A percentile compares a stretch with the other conserved stretches of the same genome.
Conservation (phyloP, 2,797 vertebrate genomes). For the Acipenser ruthenus region DNA sequence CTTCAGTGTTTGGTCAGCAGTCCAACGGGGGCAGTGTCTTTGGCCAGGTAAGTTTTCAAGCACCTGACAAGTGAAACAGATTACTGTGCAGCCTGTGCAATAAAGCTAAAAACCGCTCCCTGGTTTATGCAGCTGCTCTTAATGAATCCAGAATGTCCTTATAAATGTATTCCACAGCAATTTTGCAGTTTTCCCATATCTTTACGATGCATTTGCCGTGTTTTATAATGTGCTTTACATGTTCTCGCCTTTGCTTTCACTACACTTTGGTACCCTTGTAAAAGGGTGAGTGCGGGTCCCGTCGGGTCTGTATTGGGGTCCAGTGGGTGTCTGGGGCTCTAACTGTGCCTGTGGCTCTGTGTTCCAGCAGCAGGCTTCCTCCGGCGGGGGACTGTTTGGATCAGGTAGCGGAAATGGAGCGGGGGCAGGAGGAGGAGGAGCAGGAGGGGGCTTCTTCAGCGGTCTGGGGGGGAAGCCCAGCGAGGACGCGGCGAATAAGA, state of each 20-base stretch:
- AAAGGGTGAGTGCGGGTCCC: constrained; percentile 1
- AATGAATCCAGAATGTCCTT: too few species aligned
- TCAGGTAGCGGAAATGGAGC: constrained; percentile 40
- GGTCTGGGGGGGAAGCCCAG: constrained; percentile 93
- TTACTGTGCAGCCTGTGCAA: too few species aligned
- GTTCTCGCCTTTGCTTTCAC: neutral
- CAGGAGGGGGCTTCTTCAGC: constrained; percentile 79
- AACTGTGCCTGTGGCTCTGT: neutral
- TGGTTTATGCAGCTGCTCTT: too few species aligned
- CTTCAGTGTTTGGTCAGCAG: constrained; percentile 79
- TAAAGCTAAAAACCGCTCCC: neutral
- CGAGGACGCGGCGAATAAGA: constrained; percentile 90
- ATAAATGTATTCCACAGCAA: too few species aligned
- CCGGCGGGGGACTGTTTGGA: constrained; percentile 72
- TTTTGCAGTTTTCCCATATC: too few species aligned
- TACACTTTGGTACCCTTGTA: neutral
- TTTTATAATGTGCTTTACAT: too few species aligned
- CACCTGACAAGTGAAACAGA: too few species aligned
- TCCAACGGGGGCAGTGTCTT: constrained; percentile 63
- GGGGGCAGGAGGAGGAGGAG: constrained; percentile 47
- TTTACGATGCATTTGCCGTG: too few species aligned
- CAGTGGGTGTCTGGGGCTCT: neutral
- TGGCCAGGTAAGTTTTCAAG: constrained; percentile 69
- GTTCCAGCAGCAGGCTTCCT: constrained; percentile 48
- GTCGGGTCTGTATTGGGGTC: neutral